phyloP scores from a whole-genome alignment of 2,113 vertebrate species.

The Lycaon pictus region DNA sequence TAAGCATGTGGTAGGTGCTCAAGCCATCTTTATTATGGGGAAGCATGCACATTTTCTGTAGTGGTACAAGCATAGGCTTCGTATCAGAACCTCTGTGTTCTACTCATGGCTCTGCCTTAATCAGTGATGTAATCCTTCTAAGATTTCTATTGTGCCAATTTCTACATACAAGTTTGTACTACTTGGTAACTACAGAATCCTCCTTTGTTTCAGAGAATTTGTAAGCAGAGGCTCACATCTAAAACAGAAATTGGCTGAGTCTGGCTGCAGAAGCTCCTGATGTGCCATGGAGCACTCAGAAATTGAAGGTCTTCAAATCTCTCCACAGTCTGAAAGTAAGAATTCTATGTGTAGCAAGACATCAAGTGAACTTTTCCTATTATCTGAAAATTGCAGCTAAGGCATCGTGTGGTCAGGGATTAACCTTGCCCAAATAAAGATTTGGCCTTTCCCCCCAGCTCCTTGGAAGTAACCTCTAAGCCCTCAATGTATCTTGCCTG shows the following conservation, averaged over 20 bases:
- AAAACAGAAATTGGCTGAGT: not conserved
- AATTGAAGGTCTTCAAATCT: conserved; percentile 22
- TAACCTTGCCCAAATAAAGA: not conserved
- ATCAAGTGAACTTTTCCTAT: conserved; percentile 7
- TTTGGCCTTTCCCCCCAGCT: not conserved
- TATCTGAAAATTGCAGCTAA: not conserved
- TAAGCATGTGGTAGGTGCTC: not conserved
- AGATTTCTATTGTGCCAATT: not conserved
- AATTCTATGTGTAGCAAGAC: not conserved
- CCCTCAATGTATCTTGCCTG: not conserved
- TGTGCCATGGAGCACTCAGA: not conserved
- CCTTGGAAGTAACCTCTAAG: not conserved
- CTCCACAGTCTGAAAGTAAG: not conserved
- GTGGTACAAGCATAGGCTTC: not conserved
- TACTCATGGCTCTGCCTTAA: not conserved
- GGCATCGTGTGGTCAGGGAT: not conserved
- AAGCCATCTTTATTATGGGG: not conserved
- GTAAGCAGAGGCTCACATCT: not conserved
- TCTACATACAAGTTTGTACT: not conserved
- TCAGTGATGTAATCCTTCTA: not conserved
- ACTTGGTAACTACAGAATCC: not conserved
- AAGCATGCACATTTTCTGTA: not conserved
- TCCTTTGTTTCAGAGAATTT: not conserved
- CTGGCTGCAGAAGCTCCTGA: not conserved
- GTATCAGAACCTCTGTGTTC: not conserved